Evolutionary conservation across 2,797 vertebrate species (phyloP).

Genomic region (Amazona finschi): DNA sequence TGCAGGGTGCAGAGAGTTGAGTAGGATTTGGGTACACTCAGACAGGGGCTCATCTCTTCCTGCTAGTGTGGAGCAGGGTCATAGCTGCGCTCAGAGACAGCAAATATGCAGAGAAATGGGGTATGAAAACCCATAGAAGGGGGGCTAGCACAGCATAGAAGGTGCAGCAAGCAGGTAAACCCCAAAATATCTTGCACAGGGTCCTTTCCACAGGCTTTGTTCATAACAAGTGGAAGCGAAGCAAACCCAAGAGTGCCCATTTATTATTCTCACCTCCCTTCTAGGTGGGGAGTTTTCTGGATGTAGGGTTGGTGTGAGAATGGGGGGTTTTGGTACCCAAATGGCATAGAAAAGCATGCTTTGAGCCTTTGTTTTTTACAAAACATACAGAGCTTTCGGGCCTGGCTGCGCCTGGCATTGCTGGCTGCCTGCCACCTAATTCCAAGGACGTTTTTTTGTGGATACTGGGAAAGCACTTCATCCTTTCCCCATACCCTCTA

Average conservation of each 20-base stretch:
- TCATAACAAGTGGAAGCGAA: background rate
- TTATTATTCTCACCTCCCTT: background rate
- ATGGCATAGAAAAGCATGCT: background rate
- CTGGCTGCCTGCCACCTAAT: background rate
- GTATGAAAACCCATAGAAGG: fast-evolving
- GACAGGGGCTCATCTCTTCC: background rate
- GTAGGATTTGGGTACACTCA: background rate
- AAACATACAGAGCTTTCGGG: background rate
- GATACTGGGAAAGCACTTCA: background rate
- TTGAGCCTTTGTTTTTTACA: background rate
- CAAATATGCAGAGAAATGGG: background rate
- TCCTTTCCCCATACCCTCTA: background rate
- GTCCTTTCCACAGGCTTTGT: background rate
- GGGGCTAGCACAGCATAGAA: background rate
- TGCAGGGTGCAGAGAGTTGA: background rate
- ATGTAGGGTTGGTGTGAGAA: background rate
- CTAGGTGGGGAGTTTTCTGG: background rate
- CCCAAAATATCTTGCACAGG: background rate
- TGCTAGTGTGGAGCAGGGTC: background rate
- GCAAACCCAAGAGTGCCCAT: background rate
- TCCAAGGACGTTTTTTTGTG: background rate
- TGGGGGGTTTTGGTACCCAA: background rate
- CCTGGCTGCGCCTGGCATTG: background rate
- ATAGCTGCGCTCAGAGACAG: background rate
- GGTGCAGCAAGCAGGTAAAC: background rate